Base-by-base conservation (phyloP, 2,113 vertebrate species). In the Dicerorhinus sumatrensis region DNA sequence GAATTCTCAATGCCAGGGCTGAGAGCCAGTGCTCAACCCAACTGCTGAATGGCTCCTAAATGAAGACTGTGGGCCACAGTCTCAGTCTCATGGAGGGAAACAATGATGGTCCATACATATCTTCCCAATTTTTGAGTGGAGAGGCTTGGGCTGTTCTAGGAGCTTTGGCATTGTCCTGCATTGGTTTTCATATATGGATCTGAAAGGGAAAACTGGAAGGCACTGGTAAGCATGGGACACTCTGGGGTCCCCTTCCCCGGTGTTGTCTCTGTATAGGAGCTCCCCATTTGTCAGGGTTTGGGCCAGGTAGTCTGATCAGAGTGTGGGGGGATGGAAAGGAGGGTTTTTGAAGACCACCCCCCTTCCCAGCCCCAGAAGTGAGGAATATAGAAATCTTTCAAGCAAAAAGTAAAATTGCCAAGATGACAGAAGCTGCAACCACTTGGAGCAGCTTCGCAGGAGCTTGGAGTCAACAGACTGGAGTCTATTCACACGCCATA, bases 321-420 rank as follows among this genome's bases (percentile, higher is more conserved):
- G 31, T 46, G n/a, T 39, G 51, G 36, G 33, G 33, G 29, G 51
- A 25, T 33, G 42, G 36, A 42, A 13, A 67, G 20, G 8, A 83
- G 12, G 58, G 63, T 18, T 12, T 89, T 70, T 79, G 80, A 89
- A 82, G 60, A 70, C 25, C 56, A 36, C 5, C 21, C 13, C 6
- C 12, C 16, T 85, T 69, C 70, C 48, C 56, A 72, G 77, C 13
- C 48, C 77, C 69, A 94, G 72, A 83, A 96, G 79, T 16, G 83
- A 80, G 51, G 54, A 83, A 73, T 67, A 79, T 5, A 89, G 85
- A 85, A 92, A 76, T 96, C 60, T 96, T 84, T 93, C 89, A 87
- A 94, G 96, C 51, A 67, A 58, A 96, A 94, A 93, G 96, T 75
- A 63, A 89, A 91, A 92, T 69, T 97, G 97, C 97, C 95, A 98